phyloP scores from a whole-genome alignment of 1,140 invertebrate species.

The Scaptomyza hsui region DNA sequence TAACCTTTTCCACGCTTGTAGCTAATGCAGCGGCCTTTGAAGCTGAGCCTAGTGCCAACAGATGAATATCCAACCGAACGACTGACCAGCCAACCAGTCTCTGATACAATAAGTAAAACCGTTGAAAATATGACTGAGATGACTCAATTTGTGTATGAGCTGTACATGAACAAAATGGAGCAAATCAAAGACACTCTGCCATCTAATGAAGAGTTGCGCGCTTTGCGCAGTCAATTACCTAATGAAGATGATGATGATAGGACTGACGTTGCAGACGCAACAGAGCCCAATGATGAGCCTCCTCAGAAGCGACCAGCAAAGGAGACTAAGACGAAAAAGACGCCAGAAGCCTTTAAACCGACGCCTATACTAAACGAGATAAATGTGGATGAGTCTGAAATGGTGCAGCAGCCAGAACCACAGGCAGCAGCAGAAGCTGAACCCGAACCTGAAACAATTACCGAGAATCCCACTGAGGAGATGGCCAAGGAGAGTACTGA shows the following conservation, averaged over 20 bases:
- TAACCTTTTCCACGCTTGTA: conserved; percentile 48
- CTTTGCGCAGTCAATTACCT: conserved; percentile 49
- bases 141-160: conserved; percentile 96
- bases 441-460: not conserved
- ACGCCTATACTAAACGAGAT: conserved; percentile 84
- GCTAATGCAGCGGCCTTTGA: conserved; percentile 88
- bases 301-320: conserved; percentile 56
- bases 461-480: not conserved
- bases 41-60: conserved; percentile 90
- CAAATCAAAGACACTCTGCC: conserved; percentile 86
- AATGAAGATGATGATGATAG: conserved; percentile 47
- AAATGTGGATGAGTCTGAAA: conserved; percentile 58
- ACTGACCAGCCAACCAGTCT: conserved; percentile 54
- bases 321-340: conserved; percentile 51
- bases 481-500: conserved; percentile 6
- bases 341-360: conserved; percentile 83
- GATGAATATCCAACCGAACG: conserved; percentile 92
- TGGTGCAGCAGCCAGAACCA: conserved; percentile 19
- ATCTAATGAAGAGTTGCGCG: conserved; percentile 52
- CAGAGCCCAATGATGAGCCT: conserved; percentile 53
- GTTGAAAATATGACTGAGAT: conserved; percentile 96
- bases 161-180: conserved; percentile 92
- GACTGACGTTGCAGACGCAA: not conserved
- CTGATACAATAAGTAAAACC: conserved; percentile 66
- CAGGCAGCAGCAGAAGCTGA: not conserved